Conservation (phyloP, 2,888 invertebrate species). For the Calameuta pallipes region DNA sequence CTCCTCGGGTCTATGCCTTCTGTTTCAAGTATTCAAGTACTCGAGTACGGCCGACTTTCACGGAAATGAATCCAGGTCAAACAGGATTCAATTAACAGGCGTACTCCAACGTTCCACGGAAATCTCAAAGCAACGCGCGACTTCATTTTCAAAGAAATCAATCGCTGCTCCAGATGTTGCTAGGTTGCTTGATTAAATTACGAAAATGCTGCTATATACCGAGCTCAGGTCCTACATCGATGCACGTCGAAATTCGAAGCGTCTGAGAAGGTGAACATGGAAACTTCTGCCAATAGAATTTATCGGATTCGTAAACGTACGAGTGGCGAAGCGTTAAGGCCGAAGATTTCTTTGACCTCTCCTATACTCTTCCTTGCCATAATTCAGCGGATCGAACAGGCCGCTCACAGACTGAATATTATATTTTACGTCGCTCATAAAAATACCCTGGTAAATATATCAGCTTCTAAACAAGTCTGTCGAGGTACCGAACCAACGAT, state of each 20-base stretch:
- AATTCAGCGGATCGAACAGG: too few relatives aligned
- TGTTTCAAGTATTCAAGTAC: neutral
- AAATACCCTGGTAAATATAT: too few relatives aligned
- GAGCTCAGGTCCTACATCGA: neutral
- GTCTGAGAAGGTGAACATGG: neutral
- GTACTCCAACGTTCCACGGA: neutral
- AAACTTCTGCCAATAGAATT: neutral
- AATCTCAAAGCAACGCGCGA: neutral
- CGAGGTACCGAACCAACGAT: too few relatives aligned
- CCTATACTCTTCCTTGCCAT: neutral
- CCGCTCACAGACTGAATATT: too few relatives aligned
- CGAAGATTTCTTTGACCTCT: neutral
- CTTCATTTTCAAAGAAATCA: neutral
- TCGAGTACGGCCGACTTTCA: neutral
- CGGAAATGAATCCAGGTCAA: slow-evolving; percentile 4
- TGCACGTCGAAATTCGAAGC: neutral
- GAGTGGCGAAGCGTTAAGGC: neutral
- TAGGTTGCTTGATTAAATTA: neutral
- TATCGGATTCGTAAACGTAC: neutral
- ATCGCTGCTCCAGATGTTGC: neutral
- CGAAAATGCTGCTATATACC: neutral
- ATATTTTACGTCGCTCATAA: too few relatives aligned
- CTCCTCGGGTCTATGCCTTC: neutral
- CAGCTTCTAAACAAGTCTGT: too few relatives aligned
- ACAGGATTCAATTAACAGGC: slow-evolving; percentile 4